phyloP scores from a whole-genome alignment of 2,113 vertebrate species.

The Rhineura floridana region DNA sequence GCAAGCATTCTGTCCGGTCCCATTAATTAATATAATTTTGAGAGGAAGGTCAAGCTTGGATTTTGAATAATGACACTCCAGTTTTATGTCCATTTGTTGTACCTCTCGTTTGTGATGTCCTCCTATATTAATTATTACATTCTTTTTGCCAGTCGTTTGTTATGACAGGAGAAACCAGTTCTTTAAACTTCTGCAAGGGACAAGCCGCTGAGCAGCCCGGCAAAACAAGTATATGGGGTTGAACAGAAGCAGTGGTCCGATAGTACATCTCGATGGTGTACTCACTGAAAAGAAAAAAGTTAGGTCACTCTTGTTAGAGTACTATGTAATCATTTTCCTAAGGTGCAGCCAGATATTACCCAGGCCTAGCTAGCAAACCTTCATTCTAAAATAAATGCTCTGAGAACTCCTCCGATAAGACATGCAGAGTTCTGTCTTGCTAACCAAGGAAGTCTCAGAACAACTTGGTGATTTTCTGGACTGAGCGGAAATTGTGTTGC shows the following conservation, averaged over 20 bases:
- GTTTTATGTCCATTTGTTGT: neutral
- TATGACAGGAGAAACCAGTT: conserved; percentile 79
- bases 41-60: neutral
- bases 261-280: conserved; percentile 85
- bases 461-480: neutral
- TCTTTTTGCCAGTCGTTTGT: conserved; percentile 80
- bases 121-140: conserved; percentile 63
- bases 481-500: neutral
- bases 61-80: too few relatives aligned
- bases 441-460: neutral
- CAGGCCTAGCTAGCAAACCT: neutral
- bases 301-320: neutral
- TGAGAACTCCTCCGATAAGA: neutral
- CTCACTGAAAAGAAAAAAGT: conserved; percentile 51
- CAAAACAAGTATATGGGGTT: conserved; percentile 78
- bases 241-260: conserved; percentile 75
- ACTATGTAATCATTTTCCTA: neutral
- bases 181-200: conserved; percentile 79
- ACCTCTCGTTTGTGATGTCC: neutral
- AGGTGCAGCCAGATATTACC: neutral
- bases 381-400: neutral
- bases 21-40: too few relatives aligned
- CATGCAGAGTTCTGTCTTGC: neutral
- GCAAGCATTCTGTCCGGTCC: too few relatives aligned
- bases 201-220: conserved; percentile 85